These are phyloP conservation scores for Drosophila borborema DNA, from an alignment of 2,888 invertebrate genomes.

Conservation along the genomic window DNA sequence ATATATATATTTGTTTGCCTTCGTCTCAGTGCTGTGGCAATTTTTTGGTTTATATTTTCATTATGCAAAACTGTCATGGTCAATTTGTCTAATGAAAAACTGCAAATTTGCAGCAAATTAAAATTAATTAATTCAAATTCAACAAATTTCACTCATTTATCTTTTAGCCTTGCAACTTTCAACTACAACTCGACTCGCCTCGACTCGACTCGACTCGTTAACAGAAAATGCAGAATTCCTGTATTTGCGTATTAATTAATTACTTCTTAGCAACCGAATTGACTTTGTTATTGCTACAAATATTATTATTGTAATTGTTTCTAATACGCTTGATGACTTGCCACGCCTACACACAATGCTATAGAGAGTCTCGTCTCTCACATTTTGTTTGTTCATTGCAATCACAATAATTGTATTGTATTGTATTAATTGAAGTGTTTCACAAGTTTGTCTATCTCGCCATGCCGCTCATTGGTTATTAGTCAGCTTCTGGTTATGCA, in stretches of 20 bases:
- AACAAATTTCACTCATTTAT: conserved; percentile 37
- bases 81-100: conserved; percentile 44
- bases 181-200: neutral
- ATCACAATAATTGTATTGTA: conserved; percentile 39
- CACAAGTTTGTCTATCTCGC: conserved; percentile 20
- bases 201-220: neutral
- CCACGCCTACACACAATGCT: conserved; percentile 28
- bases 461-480: conserved; percentile 36
- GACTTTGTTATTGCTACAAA: conserved; percentile 33
- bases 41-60: conserved; percentile 50
- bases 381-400: conserved; percentile 21
- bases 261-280: conserved; percentile 15
- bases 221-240: conserved; percentile 16
- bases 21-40: neutral
- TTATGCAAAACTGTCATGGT: conserved; percentile 36
- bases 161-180: conserved; percentile 12
- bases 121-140: conserved; percentile 52
- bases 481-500: conserved; percentile 20
- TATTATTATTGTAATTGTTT: conserved; percentile 45
- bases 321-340: conserved; percentile 29
- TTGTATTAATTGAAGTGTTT: conserved; percentile 35
- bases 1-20: neutral
- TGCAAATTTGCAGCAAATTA: conserved; percentile 47
- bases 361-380: neutral
- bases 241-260: conserved; percentile 28